Conservation (phyloP, 2,113 vertebrate genomes). For the Stegastes partitus region DNA sequence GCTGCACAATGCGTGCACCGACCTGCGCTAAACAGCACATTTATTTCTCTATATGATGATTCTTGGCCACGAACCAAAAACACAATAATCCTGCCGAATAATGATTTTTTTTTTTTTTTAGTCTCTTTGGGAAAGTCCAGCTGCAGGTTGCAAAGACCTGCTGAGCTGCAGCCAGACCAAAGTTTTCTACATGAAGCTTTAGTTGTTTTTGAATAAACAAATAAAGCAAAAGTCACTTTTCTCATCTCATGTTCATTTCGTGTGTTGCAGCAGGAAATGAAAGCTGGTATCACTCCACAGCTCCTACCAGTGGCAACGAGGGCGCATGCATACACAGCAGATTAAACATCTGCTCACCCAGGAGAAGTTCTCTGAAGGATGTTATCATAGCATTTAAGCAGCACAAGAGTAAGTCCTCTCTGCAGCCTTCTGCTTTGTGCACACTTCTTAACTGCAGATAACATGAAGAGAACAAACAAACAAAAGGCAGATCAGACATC, state of each 20-base stretch:
- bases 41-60: slow-evolving; percentile 13
- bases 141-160: slow-evolving; percentile 18
- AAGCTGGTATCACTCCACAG: slow-evolving; percentile 67
- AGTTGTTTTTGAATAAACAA: background rate
- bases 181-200: background rate
- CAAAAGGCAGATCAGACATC: slow-evolving; percentile 37
- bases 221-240: slow-evolving; percentile 1
- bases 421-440: slow-evolving; percentile 23
- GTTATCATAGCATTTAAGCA: slow-evolving; percentile 41
- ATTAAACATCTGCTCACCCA: slow-evolving; percentile 46
- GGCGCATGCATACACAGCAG: slow-evolving; percentile 32
- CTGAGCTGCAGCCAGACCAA: background rate
- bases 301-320: slow-evolving; percentile 76
- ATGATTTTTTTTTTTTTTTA: background rate
- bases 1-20: slow-evolving; percentile 45
- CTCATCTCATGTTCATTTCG: slow-evolving; percentile 5
- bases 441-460: slow-evolving; percentile 8
- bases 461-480: background rate
- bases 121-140: background rate
- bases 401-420: background rate
- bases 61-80: slow-evolving; percentile 1
- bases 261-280: slow-evolving; percentile 35
- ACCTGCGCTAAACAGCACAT: slow-evolving; percentile 25
- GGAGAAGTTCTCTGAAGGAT: slow-evolving; percentile 18
- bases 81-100: slow-evolving; percentile 5